phyloP scores from a whole-genome alignment of 2,888 invertebrate genomes.

The Fragum whitleyi region DNA sequence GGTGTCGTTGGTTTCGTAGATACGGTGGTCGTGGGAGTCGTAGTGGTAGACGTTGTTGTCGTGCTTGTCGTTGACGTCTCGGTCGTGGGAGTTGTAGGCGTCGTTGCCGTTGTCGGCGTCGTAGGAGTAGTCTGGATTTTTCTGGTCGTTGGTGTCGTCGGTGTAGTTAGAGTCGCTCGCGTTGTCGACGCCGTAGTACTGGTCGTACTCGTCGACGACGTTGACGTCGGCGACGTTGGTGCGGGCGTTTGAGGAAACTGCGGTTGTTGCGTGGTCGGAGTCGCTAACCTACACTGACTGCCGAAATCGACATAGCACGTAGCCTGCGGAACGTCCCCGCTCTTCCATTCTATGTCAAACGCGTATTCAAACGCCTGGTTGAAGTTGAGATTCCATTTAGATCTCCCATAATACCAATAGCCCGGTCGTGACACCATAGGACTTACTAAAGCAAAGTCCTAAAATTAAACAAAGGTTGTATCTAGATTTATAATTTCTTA shows the following conservation, averaged over 20 bases:
- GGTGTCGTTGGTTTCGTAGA: background rate
- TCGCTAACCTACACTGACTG: background rate
- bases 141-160: background rate
- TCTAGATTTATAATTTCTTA: no score
- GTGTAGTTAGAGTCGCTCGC: background rate
- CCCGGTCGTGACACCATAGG: background rate
- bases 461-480: background rate
- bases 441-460: background rate
- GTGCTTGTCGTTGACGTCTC: background rate
- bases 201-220: background rate
- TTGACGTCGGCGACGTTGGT: background rate
- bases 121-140: background rate
- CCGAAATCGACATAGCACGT: background rate
- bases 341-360: background rate
- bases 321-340: background rate
- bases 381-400: background rate
- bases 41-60: background rate
- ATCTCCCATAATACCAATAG: conserved; percentile 2
- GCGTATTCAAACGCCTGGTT: background rate
- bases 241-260: background rate
- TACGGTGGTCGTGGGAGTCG: background rate
- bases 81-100: background rate
- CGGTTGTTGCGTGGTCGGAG: background rate
- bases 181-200: background rate
- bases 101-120: background rate